phyloP scores from a whole-genome alignment of 2,113 vertebrate genomes.

The Myotis davidii region DNA sequence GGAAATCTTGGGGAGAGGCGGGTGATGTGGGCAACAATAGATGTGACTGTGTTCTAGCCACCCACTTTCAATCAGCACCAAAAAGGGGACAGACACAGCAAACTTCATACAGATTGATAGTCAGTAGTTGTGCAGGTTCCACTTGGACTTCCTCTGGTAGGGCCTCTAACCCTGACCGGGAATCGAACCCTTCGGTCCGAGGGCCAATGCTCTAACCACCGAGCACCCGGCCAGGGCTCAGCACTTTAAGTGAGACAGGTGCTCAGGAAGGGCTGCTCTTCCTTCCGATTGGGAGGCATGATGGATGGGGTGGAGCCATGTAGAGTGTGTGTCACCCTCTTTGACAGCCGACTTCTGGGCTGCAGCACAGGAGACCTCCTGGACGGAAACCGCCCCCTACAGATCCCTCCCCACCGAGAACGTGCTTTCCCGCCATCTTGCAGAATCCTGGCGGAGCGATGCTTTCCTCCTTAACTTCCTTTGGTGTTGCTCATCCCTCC shows the following conservation, averaged over 20 bases:
- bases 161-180: not conserved
- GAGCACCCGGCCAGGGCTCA: too few species aligned
- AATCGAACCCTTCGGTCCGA: too few species aligned
- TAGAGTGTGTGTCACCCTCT: not conserved
- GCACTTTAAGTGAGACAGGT: not conserved
- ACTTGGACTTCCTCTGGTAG: not conserved
- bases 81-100: not conserved
- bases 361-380: not conserved
- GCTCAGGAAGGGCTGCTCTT: not conserved
- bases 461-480: not conserved
- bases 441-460: not conserved
- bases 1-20: not conserved
- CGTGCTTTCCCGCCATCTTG: not conserved
- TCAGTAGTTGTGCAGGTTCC: not conserved
- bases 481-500: too few species aligned
- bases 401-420: not conserved
- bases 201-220: too few species aligned
- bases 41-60: not conserved
- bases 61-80: not conserved
- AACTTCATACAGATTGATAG: accelerated
- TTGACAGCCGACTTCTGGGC: not conserved
- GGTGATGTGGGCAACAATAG: accelerated
- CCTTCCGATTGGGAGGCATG: not conserved
- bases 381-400: not conserved
- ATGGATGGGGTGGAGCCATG: not conserved